Evolutionary conservation across 2,113 vertebrate species (phyloP), one percentile per base, ranked within the genome.

Genomic region (Burhinus oedicnemus): DNA sequence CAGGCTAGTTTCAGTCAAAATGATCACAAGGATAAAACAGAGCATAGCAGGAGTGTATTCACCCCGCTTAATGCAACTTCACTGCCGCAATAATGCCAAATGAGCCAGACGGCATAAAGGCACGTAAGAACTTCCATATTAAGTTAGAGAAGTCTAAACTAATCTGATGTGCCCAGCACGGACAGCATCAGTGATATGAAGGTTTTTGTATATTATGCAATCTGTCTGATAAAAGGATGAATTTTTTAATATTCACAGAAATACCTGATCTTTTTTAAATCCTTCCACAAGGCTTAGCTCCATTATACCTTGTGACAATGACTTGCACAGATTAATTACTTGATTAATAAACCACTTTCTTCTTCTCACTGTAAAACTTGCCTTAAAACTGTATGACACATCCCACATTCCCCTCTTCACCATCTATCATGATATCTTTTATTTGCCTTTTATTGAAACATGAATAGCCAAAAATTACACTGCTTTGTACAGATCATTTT

Each of bases 251-350:
- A 87, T 61, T 92, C 74, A 89, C 22, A 87, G 89, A 92, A 91
- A 79, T 49, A 72, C 22, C 19, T 29, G 44, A 87, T 83, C 47
- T 72, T 76, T 89, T 94, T 22, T 2, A 89, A 95, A 95, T 76
- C 34, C 40, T 91, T 68, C 69, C 8, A 3, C 84, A 79, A 95
- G 40, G 29, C 36, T 64, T 52, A 58, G 25, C 15, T 87, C 13
- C 20, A 10, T 91, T 87, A 79, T 69, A 79, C 29, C 77, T 82
- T 91, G 89, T 96, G 93, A 92, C 81, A 93, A 79, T 95, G 81
- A 87, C 86, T 95, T 91, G 49, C 77, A 91, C 40, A 54, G 61
- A 95, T 91, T 92, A 96, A 95, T 96, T 95, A 82, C 74, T 92
- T 97, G 91, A 95, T 81, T 92, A 95, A 92, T 84, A 95, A 92